Conservation (phyloP, 2,113 vertebrate genomes). For the Hippoglossus stenolepis region DNA sequence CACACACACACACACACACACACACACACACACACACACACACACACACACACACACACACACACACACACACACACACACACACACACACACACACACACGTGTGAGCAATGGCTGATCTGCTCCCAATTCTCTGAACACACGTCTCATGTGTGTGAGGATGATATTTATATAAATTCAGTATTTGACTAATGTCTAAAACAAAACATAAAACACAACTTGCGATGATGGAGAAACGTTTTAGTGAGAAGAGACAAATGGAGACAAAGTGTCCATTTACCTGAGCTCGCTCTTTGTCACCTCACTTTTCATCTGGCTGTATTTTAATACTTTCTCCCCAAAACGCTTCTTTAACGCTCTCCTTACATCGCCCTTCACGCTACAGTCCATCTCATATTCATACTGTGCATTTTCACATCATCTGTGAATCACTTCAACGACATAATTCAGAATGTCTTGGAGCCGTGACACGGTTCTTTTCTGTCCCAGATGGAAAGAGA, state of each 20-base stretch:
- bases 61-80: constrained; percentile 27
- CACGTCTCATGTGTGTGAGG: constrained; percentile 26
- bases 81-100: constrained; percentile 12
- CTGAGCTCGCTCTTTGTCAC: constrained; percentile 19
- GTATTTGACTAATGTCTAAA: constrained; percentile 45
- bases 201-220: constrained; percentile 53
- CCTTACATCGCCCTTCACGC: constrained; percentile 43
- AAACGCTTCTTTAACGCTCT: constrained; percentile 3
- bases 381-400: constrained; percentile 1
- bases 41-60: constrained; percentile 6
- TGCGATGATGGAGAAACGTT: constrained; percentile 22
- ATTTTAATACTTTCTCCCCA: constrained; percentile 28
- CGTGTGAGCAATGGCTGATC: constrained; percentile 34
- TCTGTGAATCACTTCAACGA: constrained; percentile 22
- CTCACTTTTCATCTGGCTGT: constrained; percentile 44
- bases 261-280: constrained; percentile 24
- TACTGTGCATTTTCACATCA: constrained; percentile 21
- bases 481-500: constrained; percentile 41
- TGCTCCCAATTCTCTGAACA: constrained; percentile 23
- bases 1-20: constrained; percentile 6
- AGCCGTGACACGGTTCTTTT: constrained; percentile 22
- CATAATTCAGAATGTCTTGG: constrained; percentile 32
- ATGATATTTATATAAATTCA: constrained; percentile 31
- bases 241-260: constrained; percentile 35
- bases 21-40: not conserved